phyloP scores from a whole-genome alignment of 2,113 vertebrate genomes.

The Tenebrosternarchus preto region DNA sequence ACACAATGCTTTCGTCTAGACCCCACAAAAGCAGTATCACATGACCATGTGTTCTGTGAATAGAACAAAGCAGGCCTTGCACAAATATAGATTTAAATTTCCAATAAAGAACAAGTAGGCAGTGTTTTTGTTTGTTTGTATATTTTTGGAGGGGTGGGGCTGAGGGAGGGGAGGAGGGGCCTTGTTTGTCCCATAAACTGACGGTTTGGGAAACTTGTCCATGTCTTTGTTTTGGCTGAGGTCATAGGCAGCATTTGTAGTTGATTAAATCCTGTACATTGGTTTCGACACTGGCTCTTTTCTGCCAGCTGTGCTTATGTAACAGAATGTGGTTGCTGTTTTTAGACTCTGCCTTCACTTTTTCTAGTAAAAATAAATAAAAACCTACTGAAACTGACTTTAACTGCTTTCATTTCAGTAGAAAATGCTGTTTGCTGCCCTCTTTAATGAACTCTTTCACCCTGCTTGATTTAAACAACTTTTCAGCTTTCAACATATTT shows the following conservation, averaged over 20 bases:
- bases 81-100: neutral
- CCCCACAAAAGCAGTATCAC: too few species aligned
- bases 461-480: neutral
- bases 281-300: conserved; percentile 1
- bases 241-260: neutral
- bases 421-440: neutral
- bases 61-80: too few species aligned
- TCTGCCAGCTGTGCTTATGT: neutral
- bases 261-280: conserved; percentile 17
- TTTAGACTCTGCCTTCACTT: neutral
- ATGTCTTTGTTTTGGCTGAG: conserved; percentile 15
- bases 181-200: neutral
- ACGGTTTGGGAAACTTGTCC: neutral
- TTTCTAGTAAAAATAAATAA: too few species aligned
- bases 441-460: neutral
- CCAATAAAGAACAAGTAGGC: too few species aligned
- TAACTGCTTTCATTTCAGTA: neutral
- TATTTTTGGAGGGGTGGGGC: too few species aligned
- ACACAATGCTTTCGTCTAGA: too few species aligned
- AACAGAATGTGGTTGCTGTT: neutral
- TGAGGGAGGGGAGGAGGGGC: too few species aligned
- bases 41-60: too few species aligned
- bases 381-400: too few species aligned
- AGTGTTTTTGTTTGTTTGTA: too few species aligned
- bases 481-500: neutral